Percentiles rank a stretch among this genome's conserved stretches.
Evolutionary conservation across 2,888 invertebrate genomes (phyloP).

Genomic region (Proisotoma minuta): DNA sequence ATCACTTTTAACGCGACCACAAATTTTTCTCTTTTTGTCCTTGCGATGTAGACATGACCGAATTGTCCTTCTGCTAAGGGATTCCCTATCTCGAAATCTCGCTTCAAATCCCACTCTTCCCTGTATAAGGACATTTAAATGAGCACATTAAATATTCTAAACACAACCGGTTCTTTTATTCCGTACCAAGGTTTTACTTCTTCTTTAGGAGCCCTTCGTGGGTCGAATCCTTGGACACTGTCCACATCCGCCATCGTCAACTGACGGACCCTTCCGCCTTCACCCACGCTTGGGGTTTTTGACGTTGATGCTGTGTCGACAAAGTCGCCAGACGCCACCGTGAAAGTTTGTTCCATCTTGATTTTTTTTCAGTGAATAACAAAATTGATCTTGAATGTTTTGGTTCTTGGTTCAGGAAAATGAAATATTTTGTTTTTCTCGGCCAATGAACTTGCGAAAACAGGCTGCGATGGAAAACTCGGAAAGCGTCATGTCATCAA

Average conservation of each 20-base stretch:
- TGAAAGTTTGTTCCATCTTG: too few relatives aligned
- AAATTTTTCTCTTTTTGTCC: slow-evolving; percentile 79
- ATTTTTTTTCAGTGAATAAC: too few relatives aligned
- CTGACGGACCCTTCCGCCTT: too few relatives aligned
- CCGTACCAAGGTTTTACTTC: slow-evolving; percentile 13
- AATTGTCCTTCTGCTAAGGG: slow-evolving; percentile 44
- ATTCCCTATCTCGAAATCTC: slow-evolving; percentile 44
- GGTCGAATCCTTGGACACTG: slow-evolving; percentile 10
- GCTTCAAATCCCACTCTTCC: slow-evolving; percentile 65
- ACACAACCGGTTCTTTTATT: background rate
- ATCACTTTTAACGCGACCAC: slow-evolving; percentile 82
- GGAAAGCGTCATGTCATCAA: too few relatives aligned
- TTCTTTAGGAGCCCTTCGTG: background rate
- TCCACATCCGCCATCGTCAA: slow-evolving; percentile 9
- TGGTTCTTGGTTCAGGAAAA: too few relatives aligned
- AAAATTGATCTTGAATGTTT: too few relatives aligned
- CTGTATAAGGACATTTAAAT: slow-evolving; percentile 40
- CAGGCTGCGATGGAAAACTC: too few relatives aligned
- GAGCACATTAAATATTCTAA: background rate
- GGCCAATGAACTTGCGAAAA: too few relatives aligned
- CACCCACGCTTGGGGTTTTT: too few relatives aligned
- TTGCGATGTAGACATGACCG: slow-evolving; percentile 62
- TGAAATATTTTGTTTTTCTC: too few relatives aligned
- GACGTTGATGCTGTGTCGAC: too few relatives aligned
- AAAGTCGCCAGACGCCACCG: too few relatives aligned